A percentile compares a stretch with the other conserved stretches of the same genome.
Conservation (phyloP, 2,113 vertebrate species). For the Pterocles orientalis region DNA sequence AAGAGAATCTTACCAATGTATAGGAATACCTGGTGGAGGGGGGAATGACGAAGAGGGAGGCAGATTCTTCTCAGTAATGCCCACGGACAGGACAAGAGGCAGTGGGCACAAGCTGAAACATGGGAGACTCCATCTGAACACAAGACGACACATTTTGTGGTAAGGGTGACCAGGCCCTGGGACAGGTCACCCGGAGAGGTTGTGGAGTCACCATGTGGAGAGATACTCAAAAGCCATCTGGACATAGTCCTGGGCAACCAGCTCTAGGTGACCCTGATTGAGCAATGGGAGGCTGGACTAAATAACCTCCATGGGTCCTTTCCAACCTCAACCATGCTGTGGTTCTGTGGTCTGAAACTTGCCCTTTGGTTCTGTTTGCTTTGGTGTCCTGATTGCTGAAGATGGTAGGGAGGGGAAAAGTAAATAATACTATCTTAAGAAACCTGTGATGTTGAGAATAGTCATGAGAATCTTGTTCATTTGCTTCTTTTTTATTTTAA, state of each 20-base stretch:
- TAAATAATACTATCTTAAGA: not conserved
- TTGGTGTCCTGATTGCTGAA: not conserved
- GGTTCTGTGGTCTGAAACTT: fast-evolving
- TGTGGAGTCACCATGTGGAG: not conserved
- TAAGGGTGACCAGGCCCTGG: not conserved
- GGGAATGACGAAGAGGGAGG: not conserved
- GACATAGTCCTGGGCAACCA: not conserved
- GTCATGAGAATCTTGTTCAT: not conserved
- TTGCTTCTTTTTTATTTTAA: not conserved
- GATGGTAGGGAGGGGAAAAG: not conserved
- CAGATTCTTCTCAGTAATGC: too few relatives aligned
- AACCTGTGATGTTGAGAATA: not conserved
- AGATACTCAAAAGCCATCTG: not conserved
- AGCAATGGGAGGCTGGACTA: not conserved
- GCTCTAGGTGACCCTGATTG: not conserved
- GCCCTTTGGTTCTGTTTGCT: not conserved
- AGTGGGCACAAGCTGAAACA: not conserved
- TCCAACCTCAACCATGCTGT: not conserved
- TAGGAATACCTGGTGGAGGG: not conserved
- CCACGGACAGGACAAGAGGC: too few relatives aligned
- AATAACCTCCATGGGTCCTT: not conserved
- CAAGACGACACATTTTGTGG: not conserved
- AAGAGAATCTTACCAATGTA: not conserved
- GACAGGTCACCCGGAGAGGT: not conserved
- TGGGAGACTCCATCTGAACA: not conserved